Evolutionary conservation across 2,888 invertebrate species (phyloP).

Genomic region (Archips xylosteana): DNA sequence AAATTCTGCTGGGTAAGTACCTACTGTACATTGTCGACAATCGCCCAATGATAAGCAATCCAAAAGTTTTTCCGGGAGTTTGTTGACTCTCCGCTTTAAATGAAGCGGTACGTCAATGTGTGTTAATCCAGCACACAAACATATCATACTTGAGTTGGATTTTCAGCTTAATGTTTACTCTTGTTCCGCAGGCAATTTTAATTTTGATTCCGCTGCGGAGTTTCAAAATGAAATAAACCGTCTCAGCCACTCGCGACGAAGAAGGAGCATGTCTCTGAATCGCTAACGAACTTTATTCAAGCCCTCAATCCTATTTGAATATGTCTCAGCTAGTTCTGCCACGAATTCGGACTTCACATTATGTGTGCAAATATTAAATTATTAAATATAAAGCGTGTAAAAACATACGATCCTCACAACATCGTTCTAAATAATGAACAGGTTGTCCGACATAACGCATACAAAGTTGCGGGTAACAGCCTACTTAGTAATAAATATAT

Average conservation of each 20-base stretch:
- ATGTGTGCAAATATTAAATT: background rate
- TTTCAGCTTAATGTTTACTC: constrained; percentile 16
- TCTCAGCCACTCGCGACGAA: constrained; percentile 45
- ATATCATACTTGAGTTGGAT: constrained; percentile 1
- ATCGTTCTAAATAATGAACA: background rate
- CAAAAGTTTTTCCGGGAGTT: constrained; percentile 5
- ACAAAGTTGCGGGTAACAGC: too few relatives aligned
- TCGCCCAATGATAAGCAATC: constrained; percentile 3
- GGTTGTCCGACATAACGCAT: too few relatives aligned
- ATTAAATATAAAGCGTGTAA: too few relatives aligned
- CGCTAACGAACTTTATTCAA: constrained; percentile 56
- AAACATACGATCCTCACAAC: background rate
- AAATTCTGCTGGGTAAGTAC: background rate
- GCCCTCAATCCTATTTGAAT: constrained; percentile 53
- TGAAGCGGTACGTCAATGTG: constrained; percentile 7
- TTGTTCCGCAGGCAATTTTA: constrained; percentile 42
- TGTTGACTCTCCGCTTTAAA: constrained; percentile 9
- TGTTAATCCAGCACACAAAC: constrained; percentile 16
- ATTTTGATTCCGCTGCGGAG: constrained; percentile 43
- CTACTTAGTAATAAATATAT: too few relatives aligned
- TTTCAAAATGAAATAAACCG: constrained; percentile 46
- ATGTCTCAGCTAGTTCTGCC: constrained; percentile 42
- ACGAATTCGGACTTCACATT: background rate
- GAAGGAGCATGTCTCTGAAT: constrained; percentile 51
- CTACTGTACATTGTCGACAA: background rate